phyloP scores from a whole-genome alignment of 2,113 vertebrate genomes.

The Lepus europaeus region DNA sequence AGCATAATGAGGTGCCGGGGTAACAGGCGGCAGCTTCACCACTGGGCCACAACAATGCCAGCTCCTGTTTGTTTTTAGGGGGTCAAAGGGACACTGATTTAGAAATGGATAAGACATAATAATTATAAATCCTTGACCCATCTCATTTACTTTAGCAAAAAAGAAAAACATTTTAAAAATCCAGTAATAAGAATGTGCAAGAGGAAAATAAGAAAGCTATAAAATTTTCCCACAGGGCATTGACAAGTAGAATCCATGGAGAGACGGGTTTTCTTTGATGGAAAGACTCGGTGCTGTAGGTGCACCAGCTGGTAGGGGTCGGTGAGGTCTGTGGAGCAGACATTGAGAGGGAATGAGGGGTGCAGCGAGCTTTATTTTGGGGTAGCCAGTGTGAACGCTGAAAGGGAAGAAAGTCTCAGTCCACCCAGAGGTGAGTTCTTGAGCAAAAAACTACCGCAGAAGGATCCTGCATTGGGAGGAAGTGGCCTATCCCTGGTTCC shows the following conservation, averaged over 20 bases:
- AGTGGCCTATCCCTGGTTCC: not conserved
- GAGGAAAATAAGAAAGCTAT: constrained; percentile 1
- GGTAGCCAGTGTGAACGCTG: not conserved
- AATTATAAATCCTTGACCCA: not conserved
- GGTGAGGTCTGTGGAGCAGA: not conserved
- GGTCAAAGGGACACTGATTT: not conserved
- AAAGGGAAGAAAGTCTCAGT: not conserved
- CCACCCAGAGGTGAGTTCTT: not conserved
- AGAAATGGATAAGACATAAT: constrained; percentile 39
- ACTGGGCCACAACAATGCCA: no score
- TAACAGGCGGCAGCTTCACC: no score
- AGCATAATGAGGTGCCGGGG: no score
- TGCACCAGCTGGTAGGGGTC: not conserved
- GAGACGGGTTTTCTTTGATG: not conserved
- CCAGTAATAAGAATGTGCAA: constrained; percentile 38
- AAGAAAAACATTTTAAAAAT: not conserved
- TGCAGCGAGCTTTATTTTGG: not conserved
- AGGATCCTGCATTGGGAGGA: not conserved
- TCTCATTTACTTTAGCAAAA: constrained; percentile 39
- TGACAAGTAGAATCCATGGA: constrained; percentile 7
- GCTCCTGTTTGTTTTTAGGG: constrained; percentile 22
- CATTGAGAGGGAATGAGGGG: not conserved
- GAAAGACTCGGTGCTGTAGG: not conserved
- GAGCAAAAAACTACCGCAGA: not conserved
- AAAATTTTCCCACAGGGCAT: constrained; percentile 19